phyloP scores from a whole-genome alignment of 2,888 invertebrate species.

The Chromoteleia sp. region DNA sequence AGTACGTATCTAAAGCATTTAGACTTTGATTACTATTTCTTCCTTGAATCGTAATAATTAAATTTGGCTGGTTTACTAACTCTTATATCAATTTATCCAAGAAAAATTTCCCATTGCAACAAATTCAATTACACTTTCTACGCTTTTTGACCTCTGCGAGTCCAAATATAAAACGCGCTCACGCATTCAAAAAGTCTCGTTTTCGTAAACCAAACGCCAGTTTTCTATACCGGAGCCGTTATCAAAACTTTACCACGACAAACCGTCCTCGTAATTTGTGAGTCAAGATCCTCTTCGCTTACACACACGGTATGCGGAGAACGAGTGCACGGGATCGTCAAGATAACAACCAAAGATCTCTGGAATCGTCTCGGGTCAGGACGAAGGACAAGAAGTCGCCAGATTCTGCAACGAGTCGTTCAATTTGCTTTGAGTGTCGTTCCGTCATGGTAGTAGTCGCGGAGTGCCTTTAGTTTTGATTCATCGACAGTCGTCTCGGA shows the following conservation, averaged over 20 bases:
- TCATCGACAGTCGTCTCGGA: slow-evolving; percentile 19
- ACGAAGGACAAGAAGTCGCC: slow-evolving; percentile 18
- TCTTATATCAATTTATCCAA: too few species aligned
- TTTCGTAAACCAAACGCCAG: slow-evolving; percentile 15
- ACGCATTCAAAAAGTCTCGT: slow-evolving; percentile 5
- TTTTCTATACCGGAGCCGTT: slow-evolving; percentile 1
- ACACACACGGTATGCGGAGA: slow-evolving; percentile 12
- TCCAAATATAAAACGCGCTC: neutral
- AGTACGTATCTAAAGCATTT: too few species aligned
- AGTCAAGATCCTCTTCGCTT: slow-evolving; percentile 22
- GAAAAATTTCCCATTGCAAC: too few species aligned
- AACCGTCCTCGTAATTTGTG: slow-evolving; percentile 34
- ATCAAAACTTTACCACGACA: slow-evolving; percentile 25
- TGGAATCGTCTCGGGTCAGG: slow-evolving; percentile 6
- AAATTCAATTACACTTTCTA: slow-evolving; percentile 7
- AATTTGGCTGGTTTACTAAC: too few species aligned
- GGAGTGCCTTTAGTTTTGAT: slow-evolving; percentile 23
- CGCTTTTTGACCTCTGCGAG: neutral
- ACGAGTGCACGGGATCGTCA: slow-evolving; percentile 24
- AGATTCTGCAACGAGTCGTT: slow-evolving; percentile 22
- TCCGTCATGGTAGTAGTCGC: neutral
- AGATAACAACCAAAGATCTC: slow-evolving; percentile 33
- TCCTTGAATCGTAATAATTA: too few species aligned
- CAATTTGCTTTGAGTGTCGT: slow-evolving; percentile 32
- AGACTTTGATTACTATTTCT: too few species aligned